phyloP scores from a whole-genome alignment of 2,797 vertebrate species.

The Pipistrellus pipistrellus region DNA sequence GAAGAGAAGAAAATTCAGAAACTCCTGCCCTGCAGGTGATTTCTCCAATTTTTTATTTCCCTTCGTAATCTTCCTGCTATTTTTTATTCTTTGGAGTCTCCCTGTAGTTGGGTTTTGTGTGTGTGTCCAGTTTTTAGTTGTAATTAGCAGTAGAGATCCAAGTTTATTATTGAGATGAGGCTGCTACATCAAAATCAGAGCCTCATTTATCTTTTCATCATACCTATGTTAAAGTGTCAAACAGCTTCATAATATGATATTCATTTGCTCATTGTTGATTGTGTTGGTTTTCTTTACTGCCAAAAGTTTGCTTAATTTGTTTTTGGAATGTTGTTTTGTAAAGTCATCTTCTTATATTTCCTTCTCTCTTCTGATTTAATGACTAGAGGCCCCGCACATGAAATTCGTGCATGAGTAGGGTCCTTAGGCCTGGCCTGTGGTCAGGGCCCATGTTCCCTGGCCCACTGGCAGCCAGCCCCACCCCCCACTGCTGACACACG shows the following conservation, averaged over 20 bases:
- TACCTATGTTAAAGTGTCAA: slow-evolving; percentile 22
- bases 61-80: neutral
- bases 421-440: too few relatives aligned
- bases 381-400: neutral
- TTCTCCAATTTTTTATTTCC: neutral
- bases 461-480: too few relatives aligned
- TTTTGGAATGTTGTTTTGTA: slow-evolving; percentile 53
- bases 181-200: neutral
- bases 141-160: neutral
- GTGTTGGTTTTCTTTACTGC: neutral
- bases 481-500: too few relatives aligned
- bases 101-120: neutral
- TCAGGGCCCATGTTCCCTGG: too few relatives aligned
- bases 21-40: neutral
- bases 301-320: slow-evolving; percentile 16
- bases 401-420: too few relatives aligned
- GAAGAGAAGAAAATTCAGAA: neutral
- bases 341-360: neutral
- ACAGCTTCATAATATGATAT: neutral
- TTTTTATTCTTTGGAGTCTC: neutral
- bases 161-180: neutral
- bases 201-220: neutral
- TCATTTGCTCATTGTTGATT: slow-evolving; percentile 28
- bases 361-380: neutral
- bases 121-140: slow-evolving; percentile 31